phyloP scores from a whole-genome alignment of 1,140 invertebrate species.

The Drosophila nebulosa region DNA sequence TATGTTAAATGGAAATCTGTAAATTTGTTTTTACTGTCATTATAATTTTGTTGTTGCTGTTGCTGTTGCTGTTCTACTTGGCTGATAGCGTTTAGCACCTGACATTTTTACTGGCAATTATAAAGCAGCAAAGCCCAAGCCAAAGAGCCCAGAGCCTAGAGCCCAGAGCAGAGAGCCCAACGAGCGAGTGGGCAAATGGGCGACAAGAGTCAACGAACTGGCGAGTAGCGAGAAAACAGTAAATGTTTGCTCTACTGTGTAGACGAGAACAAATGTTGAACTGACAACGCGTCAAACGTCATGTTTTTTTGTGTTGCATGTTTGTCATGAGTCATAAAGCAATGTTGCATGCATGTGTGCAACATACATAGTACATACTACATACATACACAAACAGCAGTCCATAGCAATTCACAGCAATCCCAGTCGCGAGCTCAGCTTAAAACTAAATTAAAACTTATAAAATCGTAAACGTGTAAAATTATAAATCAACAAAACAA shows the following conservation, averaged over 20 bases:
- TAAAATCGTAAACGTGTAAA: constrained; percentile 29
- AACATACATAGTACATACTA: constrained; percentile 22
- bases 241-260: constrained; percentile 30
- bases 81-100: constrained; percentile 78
- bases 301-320: constrained; percentile 55
- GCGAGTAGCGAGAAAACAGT: constrained; percentile 39
- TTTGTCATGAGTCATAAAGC: constrained; percentile 79
- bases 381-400: no score
- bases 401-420: constrained; percentile 34
- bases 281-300: constrained; percentile 33
- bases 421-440: constrained; percentile 56
- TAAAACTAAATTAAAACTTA: constrained; percentile 72
- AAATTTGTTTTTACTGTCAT: constrained; percentile 79
- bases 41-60: constrained; percentile 56
- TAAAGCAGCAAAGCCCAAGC: constrained; percentile 33
- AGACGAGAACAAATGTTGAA: constrained; percentile 20
- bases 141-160: no score
- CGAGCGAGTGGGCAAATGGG: no score
- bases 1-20: constrained; percentile 72
- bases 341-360: constrained; percentile 61
- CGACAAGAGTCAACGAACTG: constrained; percentile 45
- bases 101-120: constrained; percentile 79
- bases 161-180: no score
- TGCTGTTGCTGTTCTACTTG: constrained; percentile 56
- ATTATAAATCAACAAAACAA: constrained; percentile 3